Evolutionary conservation across 1,140 invertebrate species (phyloP), one percentile per base, ranked within the genome.

Genomic region (Callitettix versicolor): DNA sequence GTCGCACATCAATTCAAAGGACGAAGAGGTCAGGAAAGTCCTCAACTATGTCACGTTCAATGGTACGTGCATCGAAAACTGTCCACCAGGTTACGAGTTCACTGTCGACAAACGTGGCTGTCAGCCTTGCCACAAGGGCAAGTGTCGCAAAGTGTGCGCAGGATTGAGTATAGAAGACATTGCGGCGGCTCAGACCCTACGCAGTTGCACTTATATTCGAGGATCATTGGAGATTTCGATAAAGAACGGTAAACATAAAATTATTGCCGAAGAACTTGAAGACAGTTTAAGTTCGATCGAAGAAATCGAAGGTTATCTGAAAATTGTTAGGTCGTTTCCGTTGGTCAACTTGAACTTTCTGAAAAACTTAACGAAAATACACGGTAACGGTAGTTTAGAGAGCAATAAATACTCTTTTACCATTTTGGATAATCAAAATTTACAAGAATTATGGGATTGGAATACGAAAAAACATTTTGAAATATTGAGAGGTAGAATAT

Each of bases 341-440:
- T 66, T 97, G 0, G 76, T 85, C 5, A 90, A 89, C 1, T 70
- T 98, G 14, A 81, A 86, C 65, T 97, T 97, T 69, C 76, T 98
- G 12, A 85, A 82, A 63, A 89, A 78, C 58, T 72, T 96, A 3
- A 69, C 73, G 36, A 65, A 73, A 11, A 94, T 95, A 55, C 71
- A 73, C 0, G 88, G 87, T 3, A 64, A 76, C 2, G 55, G 63
- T 36, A 20, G 30, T 40, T 18, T 20, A 6, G 18, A 40, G 5
- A 41, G 52, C 6, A 50, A 57, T 56, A 80, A 78, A 36, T 82
- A 85, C 69, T 76, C 86, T 0, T 64, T 95, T 1, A 73, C 82
- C 34, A 79, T 94, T 1, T 70, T 84, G 49, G 93, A 96, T 65
- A 98, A 98, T 73, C 82, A 85, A 57, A 96, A 98, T 74, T 75